Conservation (phyloP, 1,140 invertebrate species). For the Halesus radiatus region DNA sequence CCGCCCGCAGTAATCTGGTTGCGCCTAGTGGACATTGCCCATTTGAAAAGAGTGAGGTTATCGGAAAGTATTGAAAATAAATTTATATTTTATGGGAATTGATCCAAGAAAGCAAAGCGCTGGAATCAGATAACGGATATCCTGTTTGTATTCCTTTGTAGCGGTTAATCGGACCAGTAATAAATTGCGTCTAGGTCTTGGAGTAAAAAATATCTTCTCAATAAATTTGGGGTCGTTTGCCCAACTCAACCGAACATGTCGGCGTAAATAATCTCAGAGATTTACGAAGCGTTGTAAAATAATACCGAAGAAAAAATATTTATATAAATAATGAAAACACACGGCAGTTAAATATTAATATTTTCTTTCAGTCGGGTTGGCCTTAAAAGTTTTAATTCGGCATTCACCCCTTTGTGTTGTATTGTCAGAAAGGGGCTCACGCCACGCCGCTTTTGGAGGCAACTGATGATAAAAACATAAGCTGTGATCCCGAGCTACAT, state of each 20-base stretch:
- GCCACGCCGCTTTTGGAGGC: constrained; percentile 1
- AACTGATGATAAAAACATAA: constrained; percentile 5
- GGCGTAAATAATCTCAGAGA: constrained; percentile 32
- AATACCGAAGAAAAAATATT: constrained; percentile 32
- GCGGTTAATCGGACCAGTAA: constrained; percentile 25
- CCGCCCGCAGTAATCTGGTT: too few species aligned
- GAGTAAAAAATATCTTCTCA: constrained; percentile 42
- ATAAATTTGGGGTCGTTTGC: constrained; percentile 33
- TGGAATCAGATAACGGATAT: constrained; percentile 33
- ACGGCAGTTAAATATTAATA: constrained; percentile 33
- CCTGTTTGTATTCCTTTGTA: constrained; percentile 35
- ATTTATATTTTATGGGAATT: too few species aligned
- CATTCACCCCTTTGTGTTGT: constrained; percentile 25
- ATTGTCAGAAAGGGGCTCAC: background rate
- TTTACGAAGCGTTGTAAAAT: constrained; percentile 36
- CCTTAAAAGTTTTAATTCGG: constrained; percentile 9
- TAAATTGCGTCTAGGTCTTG: constrained; percentile 12
- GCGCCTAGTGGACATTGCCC: too few species aligned
- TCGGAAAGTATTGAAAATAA: too few species aligned
- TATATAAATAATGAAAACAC: constrained; percentile 23
- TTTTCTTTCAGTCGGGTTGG: background rate
- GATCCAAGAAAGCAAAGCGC: constrained; percentile 22
- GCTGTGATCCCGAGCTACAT: background rate
- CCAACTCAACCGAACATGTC: constrained; percentile 32
- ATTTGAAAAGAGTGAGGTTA: too few species aligned